Conservation (phyloP, 1,140 invertebrate species). For the Musca vetustissima region DNA sequence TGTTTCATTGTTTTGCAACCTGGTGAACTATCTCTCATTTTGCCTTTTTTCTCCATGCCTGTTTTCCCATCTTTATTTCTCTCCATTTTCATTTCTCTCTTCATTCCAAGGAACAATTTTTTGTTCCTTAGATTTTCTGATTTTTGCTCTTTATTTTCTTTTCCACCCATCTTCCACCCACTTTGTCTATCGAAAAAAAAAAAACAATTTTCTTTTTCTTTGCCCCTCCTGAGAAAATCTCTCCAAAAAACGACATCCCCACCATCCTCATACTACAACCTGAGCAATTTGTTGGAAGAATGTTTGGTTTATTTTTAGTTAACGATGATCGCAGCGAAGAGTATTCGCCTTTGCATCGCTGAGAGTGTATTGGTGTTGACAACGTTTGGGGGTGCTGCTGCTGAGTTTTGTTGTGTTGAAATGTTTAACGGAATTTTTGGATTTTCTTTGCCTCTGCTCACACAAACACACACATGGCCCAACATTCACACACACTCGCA, state of each 20-base stretch:
- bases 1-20: not conserved
- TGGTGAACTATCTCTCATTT: not conserved
- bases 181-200: too few relatives aligned
- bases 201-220: too few relatives aligned
- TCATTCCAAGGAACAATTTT: too few relatives aligned
- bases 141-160: too few relatives aligned
- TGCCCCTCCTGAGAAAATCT: not conserved
- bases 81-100: too few relatives aligned
- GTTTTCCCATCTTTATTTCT: too few relatives aligned
- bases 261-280: not conserved
- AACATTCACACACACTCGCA: not conserved
- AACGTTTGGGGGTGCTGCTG: not conserved
- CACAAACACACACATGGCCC: not conserved
- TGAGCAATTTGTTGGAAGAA: too few relatives aligned
- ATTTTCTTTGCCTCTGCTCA: not conserved
- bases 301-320: too few relatives aligned
- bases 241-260: not conserved
- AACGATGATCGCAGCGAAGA: not conserved
- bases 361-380: constrained; percentile 1
- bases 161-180: too few relatives aligned
- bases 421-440: constrained; percentile 23
- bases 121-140: too few relatives aligned
- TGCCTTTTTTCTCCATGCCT: too few relatives aligned
- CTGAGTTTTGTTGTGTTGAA: not conserved
- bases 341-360: not conserved